These are phyloP conservation scores for Liasis olivaceus DNA, from an alignment of 2,797 vertebrate species.

Conservation along the genomic window DNA sequence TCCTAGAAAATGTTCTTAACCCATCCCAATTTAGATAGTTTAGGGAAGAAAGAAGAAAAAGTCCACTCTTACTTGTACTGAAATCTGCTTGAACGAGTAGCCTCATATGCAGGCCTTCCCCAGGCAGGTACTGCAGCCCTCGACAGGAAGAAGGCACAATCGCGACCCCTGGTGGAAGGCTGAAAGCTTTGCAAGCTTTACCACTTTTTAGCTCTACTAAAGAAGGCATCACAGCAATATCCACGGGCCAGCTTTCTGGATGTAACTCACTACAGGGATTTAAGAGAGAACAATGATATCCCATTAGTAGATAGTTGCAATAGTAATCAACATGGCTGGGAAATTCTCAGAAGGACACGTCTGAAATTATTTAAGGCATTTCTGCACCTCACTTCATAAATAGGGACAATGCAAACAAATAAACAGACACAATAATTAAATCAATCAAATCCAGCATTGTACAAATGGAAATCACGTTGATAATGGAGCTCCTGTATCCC, in stretches of 20 bases:
- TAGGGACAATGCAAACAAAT: neutral
- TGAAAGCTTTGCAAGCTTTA: slow-evolving; percentile 62
- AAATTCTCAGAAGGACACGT: neutral
- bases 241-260: slow-evolving; percentile 58
- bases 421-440: neutral
- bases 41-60: neutral
- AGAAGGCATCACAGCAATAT: slow-evolving; percentile 71
- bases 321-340: neutral
- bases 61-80: slow-evolving; percentile 61
- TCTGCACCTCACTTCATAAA: neutral
- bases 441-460: neutral
- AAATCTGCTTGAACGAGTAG: slow-evolving; percentile 70
- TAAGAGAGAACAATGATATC: slow-evolving; percentile 43
- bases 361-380: neutral
- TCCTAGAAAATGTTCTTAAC: neutral
- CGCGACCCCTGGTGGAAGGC: slow-evolving; percentile 81
- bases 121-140: slow-evolving; percentile 69
- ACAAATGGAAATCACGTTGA: neutral
- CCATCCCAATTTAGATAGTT: neutral
- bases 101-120: slow-evolving; percentile 83
- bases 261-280: slow-evolving; percentile 55
- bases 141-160: slow-evolving; percentile 78
- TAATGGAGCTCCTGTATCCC: neutral
- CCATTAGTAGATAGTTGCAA: neutral
- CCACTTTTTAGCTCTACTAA: slow-evolving; percentile 70